Evolutionary conservation across 2,888 invertebrate genomes (phyloP), one percentile per base, ranked within the genome.

Genomic region (Dendrolimus pini): DNA sequence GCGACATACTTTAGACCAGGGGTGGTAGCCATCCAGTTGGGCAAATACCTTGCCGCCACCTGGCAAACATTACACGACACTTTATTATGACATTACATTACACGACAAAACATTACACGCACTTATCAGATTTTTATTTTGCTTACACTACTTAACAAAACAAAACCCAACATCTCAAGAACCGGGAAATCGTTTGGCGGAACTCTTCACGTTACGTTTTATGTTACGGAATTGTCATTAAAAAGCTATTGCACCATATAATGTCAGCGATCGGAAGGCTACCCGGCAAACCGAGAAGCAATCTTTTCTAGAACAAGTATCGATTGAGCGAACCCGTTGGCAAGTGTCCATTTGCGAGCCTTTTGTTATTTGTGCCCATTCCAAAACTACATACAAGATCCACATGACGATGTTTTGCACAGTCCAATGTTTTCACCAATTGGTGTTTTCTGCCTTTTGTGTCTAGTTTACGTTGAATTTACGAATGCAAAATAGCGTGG

Each of bases 321-420:
- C 78, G 81, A 81, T 81, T 75, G 68, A 65, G 64, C 60, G 61
- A 65, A 68, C 62, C 64, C 62, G 61, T 77, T 80, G 81, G 80
- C 81, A 75, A 79, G 70, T 75, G 76, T 79, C 82, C 82, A 82
- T 78, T 75, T 71, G 70, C 66, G 62, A 68, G 67, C 67, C 75
- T 77, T 82, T 80, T 78, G 76, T 79, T 78, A 78, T 75, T 74
- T 70, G 70, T 47, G 47, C 47, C 47, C 47, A 12, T 47, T 47
- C 12, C 47, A 47, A 30, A 30, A 30, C 47, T 10, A 47, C 47
- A 47, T 47, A 47, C 12, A 47, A 47, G 12, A 30, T 30, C 30
- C 47, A 9, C 6, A 47, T 47, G 47, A 47, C 9, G 47, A 47
- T 47, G 47, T 47, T 47, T 47, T 47, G 47, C 10, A 47, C 47